Evolutionary conservation across 2,113 vertebrate genomes (phyloP).

Genomic region (Varanus komodoensis): DNA sequence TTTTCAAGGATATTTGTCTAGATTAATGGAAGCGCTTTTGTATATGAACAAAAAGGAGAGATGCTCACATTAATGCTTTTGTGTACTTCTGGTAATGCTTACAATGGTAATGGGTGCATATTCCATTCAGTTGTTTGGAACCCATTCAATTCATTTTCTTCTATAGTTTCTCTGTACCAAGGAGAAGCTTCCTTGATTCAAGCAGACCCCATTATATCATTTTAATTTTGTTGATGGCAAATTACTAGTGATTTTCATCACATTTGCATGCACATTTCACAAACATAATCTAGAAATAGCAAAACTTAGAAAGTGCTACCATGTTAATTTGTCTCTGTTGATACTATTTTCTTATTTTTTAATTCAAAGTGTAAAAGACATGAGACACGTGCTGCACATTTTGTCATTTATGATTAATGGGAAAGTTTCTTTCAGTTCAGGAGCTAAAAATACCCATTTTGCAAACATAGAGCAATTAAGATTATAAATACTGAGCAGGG

Average conservation of each 20-base stretch:
- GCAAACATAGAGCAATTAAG: constrained; percentile 21
- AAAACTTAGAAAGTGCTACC: neutral
- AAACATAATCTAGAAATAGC: neutral
- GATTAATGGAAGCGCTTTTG: constrained; percentile 63
- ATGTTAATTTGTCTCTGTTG: neutral
- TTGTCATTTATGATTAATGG: constrained; percentile 16
- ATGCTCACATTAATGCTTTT: constrained; percentile 51
- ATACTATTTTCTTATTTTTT: neutral
- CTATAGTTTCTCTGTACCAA: neutral
- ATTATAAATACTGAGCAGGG: constrained; percentile 37
- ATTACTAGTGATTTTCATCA: neutral
- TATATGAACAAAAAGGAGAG: constrained; percentile 52
- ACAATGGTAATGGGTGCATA: neutral
- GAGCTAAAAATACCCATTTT: constrained; percentile 10
- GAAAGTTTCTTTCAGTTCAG: constrained; percentile 1
- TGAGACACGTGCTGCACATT: neutral
- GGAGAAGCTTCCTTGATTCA: neutral
- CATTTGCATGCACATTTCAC: neutral
- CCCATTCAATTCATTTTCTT: neutral
- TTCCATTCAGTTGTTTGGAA: constrained; percentile 10
- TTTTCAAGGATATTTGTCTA: constrained; percentile 71
- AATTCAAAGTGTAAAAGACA: constrained; percentile 10
- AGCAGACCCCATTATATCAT: neutral
- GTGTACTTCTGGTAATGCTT: constrained; percentile 55
- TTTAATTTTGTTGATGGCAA: constrained; percentile 10